Evolutionary conservation across 2,797 vertebrate genomes (phyloP), one percentile per base, ranked within the genome.

Genomic region (Sebastes itinus): DNA sequence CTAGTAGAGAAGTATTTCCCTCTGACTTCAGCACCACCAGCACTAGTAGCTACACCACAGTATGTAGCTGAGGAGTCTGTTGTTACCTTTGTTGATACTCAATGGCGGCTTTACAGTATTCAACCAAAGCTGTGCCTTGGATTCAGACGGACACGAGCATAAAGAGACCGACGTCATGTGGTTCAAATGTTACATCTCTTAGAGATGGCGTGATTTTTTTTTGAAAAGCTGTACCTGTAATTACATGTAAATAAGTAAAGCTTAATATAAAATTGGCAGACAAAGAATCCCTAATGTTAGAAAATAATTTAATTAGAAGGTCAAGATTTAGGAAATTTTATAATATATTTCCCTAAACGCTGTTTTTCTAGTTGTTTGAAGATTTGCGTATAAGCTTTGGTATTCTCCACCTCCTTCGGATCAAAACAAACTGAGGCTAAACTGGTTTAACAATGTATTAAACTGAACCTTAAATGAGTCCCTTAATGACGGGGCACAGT

Each of bases 101-200:
- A 62, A 30, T 67, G 8, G 35, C 16, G 3, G 32, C 71, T 79
- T 77, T 55, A 54, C 25, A 7, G 30, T 83, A 27, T 73, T 61
- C 14, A 80, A 83, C 83, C 81, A 83, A 77, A 89, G 85, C 83
- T 76, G 78, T 90, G 89, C 81, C 80, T 86, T 88, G 25, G 52
- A 80, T 55, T 73, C 28, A 49, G 73, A 83, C 61, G 18, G 46
- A 80, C 60, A 52, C 22, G 46, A 75, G 46, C 25, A 20, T 7
- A 13, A 23, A 23, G 42, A 63, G 65, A 64, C 23, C 5, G 33
- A 63, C 9, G 20, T 33, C 2, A 10, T 28, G 3, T 10, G 42
- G 6, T 42, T 55, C 7, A 72, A 33, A 35, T 56, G 20, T 72
- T 14, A 38, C 33, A 22, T 12, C 59, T 55, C 6, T 80, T 52